Percentiles rank a stretch among this genome's conserved stretches.
These are phyloP conservation scores for Galeruca laticollis DNA, from an alignment of 2,888 invertebrate genomes.

Conservation along the genomic window DNA sequence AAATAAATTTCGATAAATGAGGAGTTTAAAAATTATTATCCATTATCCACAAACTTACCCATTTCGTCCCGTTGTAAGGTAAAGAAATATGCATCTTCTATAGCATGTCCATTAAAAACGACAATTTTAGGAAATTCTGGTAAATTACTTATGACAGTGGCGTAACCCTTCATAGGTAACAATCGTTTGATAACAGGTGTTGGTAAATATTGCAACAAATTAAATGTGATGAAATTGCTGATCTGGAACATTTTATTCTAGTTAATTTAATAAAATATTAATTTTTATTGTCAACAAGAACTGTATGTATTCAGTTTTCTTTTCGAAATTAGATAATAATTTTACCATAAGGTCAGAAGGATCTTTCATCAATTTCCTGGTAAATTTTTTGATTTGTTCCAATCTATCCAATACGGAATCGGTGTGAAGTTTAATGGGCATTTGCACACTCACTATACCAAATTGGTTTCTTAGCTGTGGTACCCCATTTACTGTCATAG, in stretches of 20 bases:
- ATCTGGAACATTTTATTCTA: neutral
- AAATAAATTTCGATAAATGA: no score
- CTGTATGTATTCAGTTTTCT: no score
- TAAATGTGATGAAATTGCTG: slow-evolving; percentile 21
- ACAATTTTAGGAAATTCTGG: slow-evolving; percentile 24
- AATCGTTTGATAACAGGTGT: slow-evolving; percentile 2
- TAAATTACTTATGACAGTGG: slow-evolving; percentile 18
- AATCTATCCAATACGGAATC: slow-evolving; percentile 11
- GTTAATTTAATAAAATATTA: neutral
- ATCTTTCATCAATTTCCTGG: slow-evolving; percentile 5
- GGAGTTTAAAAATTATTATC: neutral
- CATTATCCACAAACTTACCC: slow-evolving; percentile 3
- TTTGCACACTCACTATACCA: slow-evolving; percentile 9
- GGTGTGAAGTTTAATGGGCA: slow-evolving; percentile 19
- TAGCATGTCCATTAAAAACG: slow-evolving; percentile 19
- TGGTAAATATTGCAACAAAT: slow-evolving; percentile 16
- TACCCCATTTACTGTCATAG: slow-evolving; percentile 22
- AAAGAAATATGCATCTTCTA: slow-evolving; percentile 25
- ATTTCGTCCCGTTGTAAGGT: slow-evolving; percentile 21
- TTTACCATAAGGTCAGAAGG: slow-evolving; percentile 19
- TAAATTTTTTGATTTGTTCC: slow-evolving; percentile 1
- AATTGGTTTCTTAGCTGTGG: slow-evolving; percentile 28
- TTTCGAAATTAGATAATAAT: neutral
- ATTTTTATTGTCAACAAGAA: neutral
- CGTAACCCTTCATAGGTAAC: slow-evolving; percentile 12